Base-by-base conservation (phyloP, 2,113 vertebrate species). In the Nothobranchius kuhntae region DNA sequence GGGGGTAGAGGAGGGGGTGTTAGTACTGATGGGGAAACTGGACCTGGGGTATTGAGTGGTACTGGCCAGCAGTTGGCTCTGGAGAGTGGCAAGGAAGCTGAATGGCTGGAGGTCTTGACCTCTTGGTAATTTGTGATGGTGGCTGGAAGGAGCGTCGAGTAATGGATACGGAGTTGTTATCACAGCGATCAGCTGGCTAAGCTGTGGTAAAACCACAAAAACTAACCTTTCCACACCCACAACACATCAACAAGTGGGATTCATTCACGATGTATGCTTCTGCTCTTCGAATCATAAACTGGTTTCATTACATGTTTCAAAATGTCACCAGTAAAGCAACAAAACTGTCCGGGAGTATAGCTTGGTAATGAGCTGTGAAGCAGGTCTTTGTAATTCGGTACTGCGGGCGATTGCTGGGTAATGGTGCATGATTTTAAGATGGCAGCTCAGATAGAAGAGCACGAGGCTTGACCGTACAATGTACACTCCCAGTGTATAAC, bases 31-130 rank as follows among this genome's bases (percentile, higher is more conserved):
- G 76, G 82, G 67, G 89, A 86, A 89, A 89, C 83, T 86, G 85
- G 85, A 91, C 86, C 88, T 85, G 83, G 75, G 77, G 73, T 87
- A 90, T 91, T 89, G 86, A 89, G 83, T 86, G 86, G 84, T 86
- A 61, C 68, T 76, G 78, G 78, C 79, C 83, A 85, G 78, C 52
- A 51, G 83, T 80, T 89, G 86, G 78, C 73, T 69, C 35, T 66
- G 48, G 46, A 77, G 77, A 69, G 56, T 61, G 71, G 82, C 67
- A 13, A 67, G 79, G 69, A 81, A 63, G 68, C 77, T 30, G 79
- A 80, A 78, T 71, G 86, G 75, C 82, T 79, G 71, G 72, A 77
- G 84, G 82, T 86, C 72, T 3, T 17, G 87, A 87, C 84, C 84
- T 83, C 61, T 50, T 69, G 74, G 77, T 81, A 74, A 86, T 79